Base-by-base conservation (phyloP, 2,888 invertebrate genomes). In the Erebia aethiops region DNA sequence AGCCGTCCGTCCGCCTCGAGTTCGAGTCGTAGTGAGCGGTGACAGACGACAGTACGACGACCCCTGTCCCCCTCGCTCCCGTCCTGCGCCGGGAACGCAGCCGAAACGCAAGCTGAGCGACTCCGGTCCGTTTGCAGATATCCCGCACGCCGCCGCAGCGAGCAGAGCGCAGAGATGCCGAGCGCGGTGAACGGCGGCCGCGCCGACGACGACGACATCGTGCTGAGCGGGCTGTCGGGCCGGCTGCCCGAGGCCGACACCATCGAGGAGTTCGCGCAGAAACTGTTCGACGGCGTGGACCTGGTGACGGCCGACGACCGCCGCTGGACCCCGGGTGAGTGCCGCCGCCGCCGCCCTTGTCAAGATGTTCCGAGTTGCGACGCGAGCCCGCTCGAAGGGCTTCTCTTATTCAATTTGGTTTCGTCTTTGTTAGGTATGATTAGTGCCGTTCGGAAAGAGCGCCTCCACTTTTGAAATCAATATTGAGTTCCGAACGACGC, bases 251-350 rank as follows among this genome's bases (percentile, higher is more conserved):
- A 99, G 91, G 98, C 97, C 76, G 95, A 96, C 80, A 96, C 94
- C 88, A 96, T 99, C 83, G 97, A 97, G 79, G 99, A 99, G 92
- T 99, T 99, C 90, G 97, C 96, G 82, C 95, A 97, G 81, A 96
- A 99, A 88, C 95, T 99, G 69, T 97, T 98, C 88, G 96, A 96
- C 74, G 98, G 98, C 69, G 95, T 98, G 60, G 99, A 99, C 87
- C 96, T 99, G 94, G 96, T 99, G 74, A 98, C 98, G 46, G 98
- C 97, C 78, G 98, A 98, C 86, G 97, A 96, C 78, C 94, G 98
- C 77, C 94, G 99, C 84, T 99, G 98, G 98, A 95, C 97, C 7
- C 94, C 96, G 76, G 97, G 92, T 92, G 74, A 73, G 74, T 75
- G 35, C 9, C 26, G 13, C 14, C 51, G 35, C 9, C 26, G 13